Evolutionary conservation across 2,113 vertebrate genomes (phyloP), one percentile per base, ranked within the genome.

Genomic region (Calypte anna): DNA sequence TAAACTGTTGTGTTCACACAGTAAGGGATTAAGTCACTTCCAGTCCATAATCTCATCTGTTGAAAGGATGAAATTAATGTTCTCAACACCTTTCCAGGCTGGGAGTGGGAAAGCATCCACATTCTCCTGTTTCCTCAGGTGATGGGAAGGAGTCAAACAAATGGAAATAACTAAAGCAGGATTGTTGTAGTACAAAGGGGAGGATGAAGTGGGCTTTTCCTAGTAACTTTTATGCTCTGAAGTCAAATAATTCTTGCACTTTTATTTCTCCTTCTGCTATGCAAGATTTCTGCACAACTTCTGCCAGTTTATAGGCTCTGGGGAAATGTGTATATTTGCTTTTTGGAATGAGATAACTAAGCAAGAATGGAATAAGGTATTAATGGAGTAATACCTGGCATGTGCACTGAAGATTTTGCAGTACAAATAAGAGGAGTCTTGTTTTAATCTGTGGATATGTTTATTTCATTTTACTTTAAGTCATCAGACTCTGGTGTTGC

Each of bases 291-390:
- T 48, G 11, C 22, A 12, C 19, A 13, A 9, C 69, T 89, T 90
- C 21, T 53, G 58, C 31, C 31, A 58, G 36, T 40, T 74, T 57
- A 15, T 70, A 44, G n/a, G 31, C 46, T 53, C 19, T 7, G 16
- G 7, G 30, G 23, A 7, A 24, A 40, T 30, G 10, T 13, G 28
- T 0, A 0, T 9, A 13, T 19, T 44, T 9, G 16, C 7, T 8
- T 61, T 50, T 48, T 4, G 4, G n/a, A 61, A 55, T n/a, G 70
- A 82, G 64, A 40, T 43, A 73, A 17, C 33, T 64, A 76, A 61
- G 18, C 21, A 66, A 14, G 18, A 61, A 15, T 43, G 57, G 27
- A 51, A 22, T 31, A 33, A 62, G 24, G 6, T 46, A 12, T 12
- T 66, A 40, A 31, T 72, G 30, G 53, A 55, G 9, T 33, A 48